Base-by-base conservation (phyloP, 2,113 vertebrate species). In the Scophthalmus maximus region DNA sequence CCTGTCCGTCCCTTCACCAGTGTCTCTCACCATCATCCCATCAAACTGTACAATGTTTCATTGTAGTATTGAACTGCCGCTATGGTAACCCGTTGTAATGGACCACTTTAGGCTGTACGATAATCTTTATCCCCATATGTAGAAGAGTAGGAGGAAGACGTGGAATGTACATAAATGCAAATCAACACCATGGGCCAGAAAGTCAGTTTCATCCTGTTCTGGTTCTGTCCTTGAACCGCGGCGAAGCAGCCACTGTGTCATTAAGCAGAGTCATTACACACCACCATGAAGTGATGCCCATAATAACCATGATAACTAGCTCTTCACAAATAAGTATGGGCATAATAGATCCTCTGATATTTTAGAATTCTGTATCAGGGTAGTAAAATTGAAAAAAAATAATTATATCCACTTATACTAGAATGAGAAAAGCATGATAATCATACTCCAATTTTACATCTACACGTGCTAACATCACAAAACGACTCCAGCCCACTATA, bases 281-380 rank as follows among this genome's bases (percentile, higher is more conserved):
- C 4, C 18, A 9, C 18, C 3, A 11, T 6, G 17, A 26, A 23
- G 23, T 18, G 22, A 38, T 23, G 27, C 15, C 10, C 27, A 26
- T 23, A 53, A 26, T 23, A 53, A 29, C 20, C 1, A 47, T 17
- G 26, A 4, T 23, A 49, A 56, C 18, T 40, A 23, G 20, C 42
- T 60, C 20, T 26, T 55, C n/a, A 56, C 20, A 50, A 51, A 30
- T 44, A 27, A 42, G 36, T 52, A n/a, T 25, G 53, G 56, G 27
- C 26, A 6, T 47, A 50, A 51, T 42, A 46, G 49, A 61, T 61
- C 40, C 34, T 52, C 2, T 10, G 47, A 26, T 34, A 53, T 29
- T 30, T 25, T 3, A 30, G 8, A 56, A 32, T 29, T 52, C 8
- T 42, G 26, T 17, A 30, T 15, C 1, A 26, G 7, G 2, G 5